Evolutionary conservation across 2,113 vertebrate genomes (phyloP).

Genomic region (cat (Felis catus)): DNA sequence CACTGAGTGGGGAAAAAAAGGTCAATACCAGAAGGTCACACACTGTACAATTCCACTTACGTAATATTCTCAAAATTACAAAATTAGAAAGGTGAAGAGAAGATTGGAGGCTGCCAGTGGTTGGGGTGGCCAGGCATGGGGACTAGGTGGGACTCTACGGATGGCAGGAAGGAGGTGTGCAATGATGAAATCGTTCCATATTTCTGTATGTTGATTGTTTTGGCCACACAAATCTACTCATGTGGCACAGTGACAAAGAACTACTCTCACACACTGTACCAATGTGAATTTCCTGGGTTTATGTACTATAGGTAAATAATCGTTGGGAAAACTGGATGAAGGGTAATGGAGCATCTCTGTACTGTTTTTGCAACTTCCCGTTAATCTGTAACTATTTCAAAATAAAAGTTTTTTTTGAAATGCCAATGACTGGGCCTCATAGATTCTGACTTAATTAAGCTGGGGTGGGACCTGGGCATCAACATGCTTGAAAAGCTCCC

Average conservation of each 20-base stretch:
- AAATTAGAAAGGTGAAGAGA: background rate
- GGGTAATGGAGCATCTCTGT: background rate
- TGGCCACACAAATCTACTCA: background rate
- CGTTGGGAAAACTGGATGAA: background rate
- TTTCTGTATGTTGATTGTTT: background rate
- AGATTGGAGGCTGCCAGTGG: background rate
- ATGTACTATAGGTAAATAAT: background rate
- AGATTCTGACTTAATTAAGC: background rate
- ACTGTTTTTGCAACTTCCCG: background rate
- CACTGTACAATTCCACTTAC: background rate
- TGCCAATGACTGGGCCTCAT: background rate
- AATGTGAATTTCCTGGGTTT: background rate
- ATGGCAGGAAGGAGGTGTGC: background rate
- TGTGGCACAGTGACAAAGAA: background rate
- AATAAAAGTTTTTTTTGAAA: background rate
- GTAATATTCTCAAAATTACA: background rate
- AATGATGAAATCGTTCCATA: background rate
- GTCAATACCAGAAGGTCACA: background rate
- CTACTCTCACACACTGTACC: background rate
- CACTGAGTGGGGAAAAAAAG: background rate
- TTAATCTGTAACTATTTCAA: background rate
- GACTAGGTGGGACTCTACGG: background rate
- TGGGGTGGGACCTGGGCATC: background rate
- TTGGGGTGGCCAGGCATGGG: too few species aligned
- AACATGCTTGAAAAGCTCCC: background rate